Evolutionary conservation across 2,113 vertebrate genomes (phyloP), one percentile per base, ranked within the genome.

Genomic region (Tragelaphus buxtoni): DNA sequence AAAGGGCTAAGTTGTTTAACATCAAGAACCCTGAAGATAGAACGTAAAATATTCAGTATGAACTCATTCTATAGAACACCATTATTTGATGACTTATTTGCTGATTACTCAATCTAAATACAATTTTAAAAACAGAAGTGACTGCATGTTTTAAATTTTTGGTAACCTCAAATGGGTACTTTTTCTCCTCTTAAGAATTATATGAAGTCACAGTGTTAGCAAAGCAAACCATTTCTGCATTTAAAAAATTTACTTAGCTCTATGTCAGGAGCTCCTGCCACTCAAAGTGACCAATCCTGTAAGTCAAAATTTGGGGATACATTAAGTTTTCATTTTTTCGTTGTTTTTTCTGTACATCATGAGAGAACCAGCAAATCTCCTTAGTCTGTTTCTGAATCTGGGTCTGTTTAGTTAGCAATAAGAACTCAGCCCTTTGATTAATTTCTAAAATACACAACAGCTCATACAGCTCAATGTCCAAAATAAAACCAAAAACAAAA

Each of bases 101-200:
- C 39, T 61, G 20, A 90, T 42, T 74, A 79, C 26, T 58, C 32
- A 88, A 51, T 13, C 11, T 87, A 63, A 69, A 81, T 77, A 77
- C 20, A 86, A 2, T 53, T 77, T 94, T 39, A 14, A 47, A 88
- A 95, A 82, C 9, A 82, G 55, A 95, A 77, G 16, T 80, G 32
- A 92, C 18, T 24, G 4, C 39, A 22, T 81, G 18, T 76, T 77
- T 86, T 65, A 76, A 90, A 65, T 82, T 69, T 91, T 88, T 69
- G 53, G 14, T 92, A 72, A 88, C 4, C 89, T 93, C 35, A 79
- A 45, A 85, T 45, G 61, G 45, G 45, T 17, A 83, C n/a, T 65
- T 49, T 86, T 94, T 90, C 30, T 88, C 61, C 90, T 84, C 72
- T 58, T 65, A 88, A 88, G 77, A 82, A 96, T 91, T 69, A 96